Percentiles rank a stretch among this genome's conserved stretches.
Evolutionary conservation across 2,888 invertebrate species (phyloP).

Genomic region (Nycteola revayana): DNA sequence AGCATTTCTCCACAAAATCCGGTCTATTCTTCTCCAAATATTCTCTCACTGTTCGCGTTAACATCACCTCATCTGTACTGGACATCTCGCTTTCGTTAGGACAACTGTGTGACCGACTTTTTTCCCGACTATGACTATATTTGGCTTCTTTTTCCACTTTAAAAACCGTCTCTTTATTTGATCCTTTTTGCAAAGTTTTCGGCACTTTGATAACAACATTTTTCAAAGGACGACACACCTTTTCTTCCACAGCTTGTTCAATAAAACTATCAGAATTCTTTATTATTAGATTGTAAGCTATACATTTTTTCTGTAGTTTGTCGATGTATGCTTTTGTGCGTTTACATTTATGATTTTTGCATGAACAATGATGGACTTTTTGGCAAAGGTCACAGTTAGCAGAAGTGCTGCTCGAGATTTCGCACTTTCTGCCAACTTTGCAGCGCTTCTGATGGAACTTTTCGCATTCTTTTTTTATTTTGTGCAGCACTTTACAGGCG

Average conservation of each 20-base stretch:
- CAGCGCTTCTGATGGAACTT: slow-evolving; percentile 65
- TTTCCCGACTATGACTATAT: slow-evolving; percentile 36
- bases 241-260: slow-evolving; percentile 47
- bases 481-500: slow-evolving; percentile 63
- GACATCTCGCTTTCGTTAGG: slow-evolving; percentile 62
- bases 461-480: slow-evolving; percentile 69
- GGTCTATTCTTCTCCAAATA: slow-evolving; percentile 87
- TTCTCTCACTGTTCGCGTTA: slow-evolving; percentile 82
- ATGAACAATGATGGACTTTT: slow-evolving; percentile 54
- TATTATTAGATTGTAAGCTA: slow-evolving; percentile 73
- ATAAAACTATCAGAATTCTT: slow-evolving; percentile 71
- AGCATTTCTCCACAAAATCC: slow-evolving; percentile 81
- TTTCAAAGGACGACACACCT: slow-evolving; percentile 44
- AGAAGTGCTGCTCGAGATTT: slow-evolving; percentile 63
- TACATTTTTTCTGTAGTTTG: slow-evolving; percentile 57
- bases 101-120: slow-evolving; percentile 49
- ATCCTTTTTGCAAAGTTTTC: slow-evolving; percentile 43
- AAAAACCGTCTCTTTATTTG: slow-evolving; percentile 52
- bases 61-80: slow-evolving; percentile 57
- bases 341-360: slow-evolving; percentile 59
- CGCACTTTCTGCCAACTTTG: slow-evolving; percentile 50
- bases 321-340: slow-evolving; percentile 45
- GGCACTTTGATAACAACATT: slow-evolving; percentile 72
- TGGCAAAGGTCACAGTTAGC: slow-evolving; percentile 62
- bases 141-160: slow-evolving; percentile 46